phyloP scores from a whole-genome alignment of 2,797 vertebrate species.

The Melanogrammus aeglefinus region DNA sequence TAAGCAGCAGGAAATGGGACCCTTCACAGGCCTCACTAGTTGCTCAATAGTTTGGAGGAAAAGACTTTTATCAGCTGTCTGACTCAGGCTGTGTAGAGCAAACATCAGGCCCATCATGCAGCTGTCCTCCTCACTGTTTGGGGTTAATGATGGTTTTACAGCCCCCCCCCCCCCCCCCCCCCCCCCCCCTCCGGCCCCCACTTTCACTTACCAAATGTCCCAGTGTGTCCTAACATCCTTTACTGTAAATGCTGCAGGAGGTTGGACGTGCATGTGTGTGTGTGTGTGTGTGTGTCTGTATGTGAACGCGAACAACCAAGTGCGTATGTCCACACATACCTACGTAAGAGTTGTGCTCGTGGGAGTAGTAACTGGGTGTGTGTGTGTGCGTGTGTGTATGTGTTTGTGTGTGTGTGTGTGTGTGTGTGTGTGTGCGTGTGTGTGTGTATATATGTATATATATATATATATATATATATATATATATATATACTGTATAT shows the following conservation, averaged over 20 bases:
- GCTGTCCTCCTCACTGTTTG: conserved; percentile 4
- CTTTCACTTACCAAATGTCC: conserved; percentile 45
- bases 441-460: too few relatives aligned
- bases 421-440: background rate
- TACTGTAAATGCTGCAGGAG: conserved; percentile 63
- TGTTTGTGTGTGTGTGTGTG: background rate
- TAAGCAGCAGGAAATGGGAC: conserved; percentile 45
- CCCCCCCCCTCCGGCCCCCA: background rate
- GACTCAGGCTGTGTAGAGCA: conserved; percentile 27
- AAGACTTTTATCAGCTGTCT: conserved; percentile 3
- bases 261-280: conserved; percentile 50
- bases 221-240: conserved; percentile 58
- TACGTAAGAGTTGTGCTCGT: background rate
- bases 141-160: conserved; percentile 32
- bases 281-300: conserved; percentile 12
- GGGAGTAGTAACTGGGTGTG: background rate
- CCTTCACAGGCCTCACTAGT: conserved; percentile 32
- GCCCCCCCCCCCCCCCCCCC: background rate
- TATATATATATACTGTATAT: too few relatives aligned
- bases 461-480: too few relatives aligned
- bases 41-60: conserved; percentile 27
- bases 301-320: too few relatives aligned
- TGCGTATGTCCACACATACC: background rate
- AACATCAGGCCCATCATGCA: background rate
- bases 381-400: too few relatives aligned